Base-by-base conservation (phyloP, 2,113 vertebrate species). In the Chloebia gouldiae region DNA sequence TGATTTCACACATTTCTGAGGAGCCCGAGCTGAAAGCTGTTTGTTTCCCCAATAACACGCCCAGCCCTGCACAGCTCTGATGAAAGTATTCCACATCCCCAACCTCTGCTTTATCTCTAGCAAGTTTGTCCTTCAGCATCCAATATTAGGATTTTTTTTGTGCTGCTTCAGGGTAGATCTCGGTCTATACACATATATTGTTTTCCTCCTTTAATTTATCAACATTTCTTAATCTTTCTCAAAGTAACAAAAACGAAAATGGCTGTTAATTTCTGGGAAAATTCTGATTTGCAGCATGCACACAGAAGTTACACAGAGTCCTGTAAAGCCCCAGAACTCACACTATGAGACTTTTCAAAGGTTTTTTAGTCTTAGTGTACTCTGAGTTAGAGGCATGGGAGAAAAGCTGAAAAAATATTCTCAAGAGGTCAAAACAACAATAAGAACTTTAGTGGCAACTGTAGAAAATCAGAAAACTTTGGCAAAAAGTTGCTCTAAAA, bases 1-100 rank as follows among this genome's bases (percentile, higher is more conserved):
- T 91, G 73, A 71, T 81, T 93, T 92, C 83, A 88, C 49, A 39
- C 44, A 9, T 70, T 92, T 77, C 59, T 51, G 47, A 90, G 54
- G 68, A 73, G 22, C 10, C 60, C 53, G 45, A 78, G 44, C 23
- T 13, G 27, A 87, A 96, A 92, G 13, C 10, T 15, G 20, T 69
- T 94, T 76, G 20, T 73, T 69, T 94, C 51, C 59, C 44, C 31
- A n/a, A 6, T 19, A 68, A 27, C 42, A 60, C 0, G 0, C 44
- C 79, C 77, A 82, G 25, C 28, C 13, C 51, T 60, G 30, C 6
- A 17, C 23, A n/a, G 14, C 27, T 49, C 21, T 47, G 60, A 54
- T 13, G 15, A 50, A 73, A 60, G 33, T 25, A 39, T 77, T 77
- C n/a, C 23, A 60, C 30, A 66, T 42, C 35, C 28, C 45, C 33